Evolutionary conservation across 1,140 invertebrate genomes (phyloP).

Genomic region (Batillaria attramentaria): DNA sequence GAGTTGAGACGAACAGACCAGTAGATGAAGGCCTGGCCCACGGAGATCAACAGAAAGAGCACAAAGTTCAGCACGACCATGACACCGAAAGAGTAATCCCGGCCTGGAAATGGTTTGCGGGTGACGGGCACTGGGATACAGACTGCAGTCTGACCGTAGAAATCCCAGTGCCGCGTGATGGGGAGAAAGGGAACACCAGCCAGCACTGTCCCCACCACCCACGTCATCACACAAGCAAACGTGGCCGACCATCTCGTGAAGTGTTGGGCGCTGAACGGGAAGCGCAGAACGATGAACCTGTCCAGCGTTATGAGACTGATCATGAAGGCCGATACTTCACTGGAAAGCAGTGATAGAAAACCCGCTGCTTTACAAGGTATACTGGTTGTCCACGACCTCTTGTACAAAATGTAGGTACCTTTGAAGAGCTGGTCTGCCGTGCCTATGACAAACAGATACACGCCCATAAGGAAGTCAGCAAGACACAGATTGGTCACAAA

Average conservation of each 20-base stretch:
- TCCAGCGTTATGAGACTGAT: conserved; percentile 55
- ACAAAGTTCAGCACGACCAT: conserved; percentile 46
- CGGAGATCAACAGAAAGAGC: conserved; percentile 41
- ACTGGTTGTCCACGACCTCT: too few species aligned
- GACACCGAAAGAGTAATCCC: conserved; percentile 42
- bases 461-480: conserved; percentile 35
- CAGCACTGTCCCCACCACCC: conserved; percentile 34
- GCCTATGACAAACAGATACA: conserved; percentile 32
- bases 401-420: too few species aligned
- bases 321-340: too few species aligned
- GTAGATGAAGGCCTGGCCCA: conserved; percentile 45
- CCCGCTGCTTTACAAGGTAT: too few species aligned
- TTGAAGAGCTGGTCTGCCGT: conserved; percentile 28
- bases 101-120: conserved; percentile 26
- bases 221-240: conserved; percentile 12
- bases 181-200: conserved; percentile 32
- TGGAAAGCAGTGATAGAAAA: too few species aligned
- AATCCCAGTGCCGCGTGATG: conserved; percentile 9
- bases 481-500: conserved; percentile 50
- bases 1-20: conserved; percentile 28
- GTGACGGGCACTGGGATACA: conserved; percentile 47
- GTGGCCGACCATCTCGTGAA: conserved; percentile 27
- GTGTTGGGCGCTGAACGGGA: conserved; percentile 45
- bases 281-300: conserved; percentile 59
- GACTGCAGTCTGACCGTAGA: conserved; percentile 47